A percentile compares a stretch with the other conserved stretches of the same genome.
Conservation (phyloP, 2,888 invertebrate species). For the Nudaria mundana region DNA sequence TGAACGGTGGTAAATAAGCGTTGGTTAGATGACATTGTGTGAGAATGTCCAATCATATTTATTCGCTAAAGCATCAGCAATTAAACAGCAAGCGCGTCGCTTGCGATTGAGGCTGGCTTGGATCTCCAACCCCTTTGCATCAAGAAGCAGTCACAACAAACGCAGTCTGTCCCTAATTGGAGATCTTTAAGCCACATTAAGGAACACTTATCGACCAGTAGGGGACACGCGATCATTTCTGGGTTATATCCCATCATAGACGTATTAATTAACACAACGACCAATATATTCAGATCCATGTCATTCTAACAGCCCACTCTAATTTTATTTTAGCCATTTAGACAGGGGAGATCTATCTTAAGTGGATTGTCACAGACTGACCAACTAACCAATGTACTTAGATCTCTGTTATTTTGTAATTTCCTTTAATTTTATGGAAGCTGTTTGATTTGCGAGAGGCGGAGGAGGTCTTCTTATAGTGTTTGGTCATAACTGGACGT, state of each 20-base stretch:
- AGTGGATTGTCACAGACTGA: slow-evolving; percentile 4
- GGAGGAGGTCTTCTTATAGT: slow-evolving; percentile 29
- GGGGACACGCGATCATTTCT: slow-evolving; percentile 75
- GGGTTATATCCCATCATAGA: slow-evolving; percentile 76
- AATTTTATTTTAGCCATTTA: slow-evolving; percentile 14
- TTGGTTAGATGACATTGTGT: too few relatives aligned
- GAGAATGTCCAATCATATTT: too few relatives aligned
- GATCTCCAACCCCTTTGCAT: too few relatives aligned
- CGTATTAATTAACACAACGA: slow-evolving; percentile 73
- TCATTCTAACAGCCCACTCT: slow-evolving; percentile 29
- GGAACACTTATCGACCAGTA: slow-evolving; percentile 64
- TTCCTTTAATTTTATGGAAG: slow-evolving; percentile 19
- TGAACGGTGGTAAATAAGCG: too few relatives aligned
- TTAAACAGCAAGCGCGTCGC: too few relatives aligned
- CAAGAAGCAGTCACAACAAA: slow-evolving; percentile 20
- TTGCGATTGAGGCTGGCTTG: too few relatives aligned
- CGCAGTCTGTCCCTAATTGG: slow-evolving; percentile 28
- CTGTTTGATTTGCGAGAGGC: slow-evolving; percentile 24
- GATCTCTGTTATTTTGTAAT: slow-evolving; percentile 9
- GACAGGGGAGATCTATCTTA: slow-evolving; percentile 3
- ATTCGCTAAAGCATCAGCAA: too few relatives aligned
- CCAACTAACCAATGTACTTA: neutral
- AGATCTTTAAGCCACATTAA: slow-evolving; percentile 67
- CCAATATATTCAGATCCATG: slow-evolving; percentile 51
- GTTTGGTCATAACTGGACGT: slow-evolving; percentile 61